These are phyloP conservation scores for Botia almorhae DNA, from an alignment of 2,797 vertebrate species.

Conservation along the genomic window DNA sequence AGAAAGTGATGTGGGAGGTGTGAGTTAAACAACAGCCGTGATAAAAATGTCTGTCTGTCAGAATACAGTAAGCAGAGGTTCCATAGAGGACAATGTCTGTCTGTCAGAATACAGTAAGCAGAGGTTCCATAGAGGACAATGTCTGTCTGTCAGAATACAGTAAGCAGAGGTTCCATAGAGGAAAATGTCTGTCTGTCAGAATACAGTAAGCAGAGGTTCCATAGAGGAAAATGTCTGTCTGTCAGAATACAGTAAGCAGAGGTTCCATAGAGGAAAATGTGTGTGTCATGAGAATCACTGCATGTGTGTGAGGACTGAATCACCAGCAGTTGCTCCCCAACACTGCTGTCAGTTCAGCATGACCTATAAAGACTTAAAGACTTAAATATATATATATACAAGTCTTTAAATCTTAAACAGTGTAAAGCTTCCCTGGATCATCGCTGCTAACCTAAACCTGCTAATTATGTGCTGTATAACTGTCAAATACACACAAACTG, in stretches of 20 bases:
- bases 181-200: slow-evolving; percentile 44
- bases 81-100: slow-evolving; percentile 18
- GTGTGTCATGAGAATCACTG: no score
- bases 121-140: background rate
- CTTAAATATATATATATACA: no score
- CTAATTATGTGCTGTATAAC: no score
- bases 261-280: background rate
- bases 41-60: slow-evolving; percentile 44
- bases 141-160: slow-evolving; percentile 48
- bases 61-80: slow-evolving; percentile 32
- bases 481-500: background rate
- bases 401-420: no score
- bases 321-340: no score
- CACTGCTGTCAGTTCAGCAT: no score
- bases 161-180: slow-evolving; percentile 3
- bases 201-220: slow-evolving; percentile 25
- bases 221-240: slow-evolving; percentile 30
- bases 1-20: slow-evolving; percentile 42
- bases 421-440: no score
- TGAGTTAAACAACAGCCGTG: slow-evolving; percentile 40
- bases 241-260: slow-evolving; percentile 46
- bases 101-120: slow-evolving; percentile 47
- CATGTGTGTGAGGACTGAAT: no score
- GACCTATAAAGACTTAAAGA: no score
- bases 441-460: no score